These are phyloP conservation scores for Tyrannus savana DNA, from an alignment of 2,113 vertebrate genomes.

Conservation along the genomic window DNA sequence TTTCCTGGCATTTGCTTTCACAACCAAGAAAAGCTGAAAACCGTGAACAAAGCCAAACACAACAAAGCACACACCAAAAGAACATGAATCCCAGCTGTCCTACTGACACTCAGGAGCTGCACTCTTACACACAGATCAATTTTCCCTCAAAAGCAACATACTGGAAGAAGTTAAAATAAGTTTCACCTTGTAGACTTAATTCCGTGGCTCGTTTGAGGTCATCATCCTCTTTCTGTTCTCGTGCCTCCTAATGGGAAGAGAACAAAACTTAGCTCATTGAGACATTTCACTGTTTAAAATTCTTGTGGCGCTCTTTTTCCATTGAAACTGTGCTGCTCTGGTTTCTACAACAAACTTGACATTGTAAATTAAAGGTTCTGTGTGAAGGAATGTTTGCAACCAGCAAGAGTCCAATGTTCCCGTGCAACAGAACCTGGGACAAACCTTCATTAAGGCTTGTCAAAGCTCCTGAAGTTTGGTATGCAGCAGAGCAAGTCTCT, in stretches of 20 bases:
- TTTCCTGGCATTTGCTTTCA: conserved; percentile 6
- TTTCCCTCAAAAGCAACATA: background rate
- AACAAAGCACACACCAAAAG: background rate
- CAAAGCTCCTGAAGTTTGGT: conserved; percentile 62
- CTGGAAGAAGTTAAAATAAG: background rate
- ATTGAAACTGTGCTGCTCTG: conserved; percentile 42
- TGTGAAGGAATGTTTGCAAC: conserved; percentile 52
- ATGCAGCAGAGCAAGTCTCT: conserved; percentile 40
- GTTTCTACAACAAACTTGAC: conserved; percentile 71
- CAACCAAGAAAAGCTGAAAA: background rate
- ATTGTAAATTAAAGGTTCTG: conserved; percentile 63
- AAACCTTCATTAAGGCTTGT: conserved; percentile 56
- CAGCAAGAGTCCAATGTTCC: conserved; percentile 30
- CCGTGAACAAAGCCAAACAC: background rate
- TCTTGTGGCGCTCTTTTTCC: conserved; percentile 43
- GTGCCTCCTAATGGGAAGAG: conserved; percentile 85
- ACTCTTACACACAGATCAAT: background rate
- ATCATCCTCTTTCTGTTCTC: conserved; percentile 96
- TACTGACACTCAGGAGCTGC: background rate
- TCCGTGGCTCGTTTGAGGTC: conserved; percentile 98
- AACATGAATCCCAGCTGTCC: background rate
- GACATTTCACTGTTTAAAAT: conserved; percentile 58
- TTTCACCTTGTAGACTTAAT: conserved; percentile 95
- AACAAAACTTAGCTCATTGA: conserved; percentile 63
- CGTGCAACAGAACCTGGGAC: conserved; percentile 47